These are phyloP conservation scores for Sebastes kiyomatsui DNA, from an alignment of 2,797 vertebrate genomes.

Conservation along the genomic window DNA sequence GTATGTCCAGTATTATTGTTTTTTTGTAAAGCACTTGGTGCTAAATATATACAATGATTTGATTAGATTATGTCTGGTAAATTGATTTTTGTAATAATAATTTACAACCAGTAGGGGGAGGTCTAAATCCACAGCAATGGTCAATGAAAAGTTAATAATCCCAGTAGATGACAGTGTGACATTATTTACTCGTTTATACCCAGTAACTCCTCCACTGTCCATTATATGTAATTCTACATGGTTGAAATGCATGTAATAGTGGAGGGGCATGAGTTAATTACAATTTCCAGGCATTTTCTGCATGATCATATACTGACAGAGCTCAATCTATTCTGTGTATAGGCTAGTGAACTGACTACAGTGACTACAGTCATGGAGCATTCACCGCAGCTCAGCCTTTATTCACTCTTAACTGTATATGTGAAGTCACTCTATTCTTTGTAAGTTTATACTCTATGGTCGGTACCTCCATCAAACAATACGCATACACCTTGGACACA, in stretches of 20 bases:
- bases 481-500: not conserved
- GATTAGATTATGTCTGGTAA: not conserved
- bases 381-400: not conserved
- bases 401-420: not conserved
- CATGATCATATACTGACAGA: not conserved
- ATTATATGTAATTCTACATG: not conserved
- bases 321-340: not conserved
- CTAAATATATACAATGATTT: not conserved
- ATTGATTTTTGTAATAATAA: conserved; percentile 23
- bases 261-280: not conserved
- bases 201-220: not conserved
- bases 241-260: not conserved
- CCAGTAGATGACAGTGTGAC: not conserved
- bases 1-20: not conserved
- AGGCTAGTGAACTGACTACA: not conserved
- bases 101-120: conserved; percentile 53
- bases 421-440: not conserved
- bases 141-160: conserved; percentile 16
- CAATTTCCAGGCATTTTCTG: not conserved
- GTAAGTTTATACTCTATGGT: not conserved
- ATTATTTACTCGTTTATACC: not conserved
- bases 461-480: no score
- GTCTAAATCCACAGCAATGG: conserved; percentile 12
- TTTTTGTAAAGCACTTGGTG: not conserved
- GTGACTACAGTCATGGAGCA: not conserved